A percentile compares a stretch with the other conserved stretches of the same genome.
phyloP scores from a whole-genome alignment of 2,113 vertebrate genomes.

The Ceyx melanurus region DNA sequence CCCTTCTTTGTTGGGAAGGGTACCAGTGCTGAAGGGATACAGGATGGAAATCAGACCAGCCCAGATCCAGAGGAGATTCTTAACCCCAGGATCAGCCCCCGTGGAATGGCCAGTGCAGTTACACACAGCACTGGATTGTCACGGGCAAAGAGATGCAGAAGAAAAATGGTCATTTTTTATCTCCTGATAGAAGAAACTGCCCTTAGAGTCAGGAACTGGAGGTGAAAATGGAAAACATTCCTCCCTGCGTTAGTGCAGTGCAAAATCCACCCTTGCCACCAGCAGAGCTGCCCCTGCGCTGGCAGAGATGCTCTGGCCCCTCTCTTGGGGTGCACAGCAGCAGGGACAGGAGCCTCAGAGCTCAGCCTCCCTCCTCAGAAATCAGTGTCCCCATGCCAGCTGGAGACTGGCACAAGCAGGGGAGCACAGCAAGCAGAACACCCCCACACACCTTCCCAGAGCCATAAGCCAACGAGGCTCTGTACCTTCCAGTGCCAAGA shows the following conservation, averaged over 20 bases:
- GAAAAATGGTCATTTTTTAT: neutral
- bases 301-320: neutral
- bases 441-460: neutral
- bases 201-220: neutral
- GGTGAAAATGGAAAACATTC: neutral
- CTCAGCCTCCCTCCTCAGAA: neutral
- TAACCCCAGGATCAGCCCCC: neutral
- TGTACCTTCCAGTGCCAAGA: accelerated
- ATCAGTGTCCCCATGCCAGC: accelerated
- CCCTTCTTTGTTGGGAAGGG: neutral
- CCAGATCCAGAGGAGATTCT: accelerated
- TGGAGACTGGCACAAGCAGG: neutral
- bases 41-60: neutral
- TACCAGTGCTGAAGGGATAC: accelerated
- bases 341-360: neutral
- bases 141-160: neutral
- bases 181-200: neutral
- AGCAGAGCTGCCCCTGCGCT: accelerated
- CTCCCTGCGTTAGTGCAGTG: neutral
- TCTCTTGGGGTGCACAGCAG: accelerated
- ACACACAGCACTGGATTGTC: accelerated
- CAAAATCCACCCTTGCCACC: neutral
- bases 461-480: neutral
- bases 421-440: neutral
- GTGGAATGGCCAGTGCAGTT: accelerated